Base-by-base conservation (phyloP, 1,140 invertebrate species). In the Drosophila bifasciata region DNA sequence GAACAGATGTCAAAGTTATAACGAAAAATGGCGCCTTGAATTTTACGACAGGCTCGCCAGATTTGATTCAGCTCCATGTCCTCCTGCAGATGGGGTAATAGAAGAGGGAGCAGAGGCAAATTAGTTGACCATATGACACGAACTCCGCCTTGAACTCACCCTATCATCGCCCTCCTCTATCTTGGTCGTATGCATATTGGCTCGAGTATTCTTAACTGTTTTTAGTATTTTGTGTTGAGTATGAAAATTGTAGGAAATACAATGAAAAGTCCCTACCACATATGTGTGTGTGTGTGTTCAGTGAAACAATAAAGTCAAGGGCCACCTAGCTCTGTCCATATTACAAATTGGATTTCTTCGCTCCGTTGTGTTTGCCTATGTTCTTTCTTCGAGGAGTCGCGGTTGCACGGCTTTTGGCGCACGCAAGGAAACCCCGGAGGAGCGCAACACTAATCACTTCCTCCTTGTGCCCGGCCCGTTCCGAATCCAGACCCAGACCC, bases 21-120 rank as follows among this genome's bases (percentile, higher is more conserved):
- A 55, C 94, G 93, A 85, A 95, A 95, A 43, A 94, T 93, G 1
- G 95, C 93, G 5, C 94, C 93, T 58, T 94, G 93, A 76, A 96
- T 95, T 93, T 96, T 96, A 91, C 95, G 95, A 91, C 95, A 95
- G 32, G 93, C 94, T 76, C 94, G 93, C 95, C 95, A 95, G 44
- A 95, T 93, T 88, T 95, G 93, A 76, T 91, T 91, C 19, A 91
- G 68, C 28, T 81, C 79, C 63, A 81, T 70, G 11, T 89, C 80
- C 55, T 81, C 81, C 85, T 89, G 53, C 58, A 58, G 8, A 28
- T 7, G 25, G 25, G n/a, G n/a, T n/a, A n/a, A n/a, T 25, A 0
- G 1, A 25, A 25, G 25, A 57, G 16, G 25, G 15, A 19, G 19
- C 28, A 61, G 15, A 36, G 32, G 32, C 23, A 57, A 71, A 77